phyloP scores from a whole-genome alignment of 2,888 invertebrate genomes.

The Himalopsyche tibetana region DNA sequence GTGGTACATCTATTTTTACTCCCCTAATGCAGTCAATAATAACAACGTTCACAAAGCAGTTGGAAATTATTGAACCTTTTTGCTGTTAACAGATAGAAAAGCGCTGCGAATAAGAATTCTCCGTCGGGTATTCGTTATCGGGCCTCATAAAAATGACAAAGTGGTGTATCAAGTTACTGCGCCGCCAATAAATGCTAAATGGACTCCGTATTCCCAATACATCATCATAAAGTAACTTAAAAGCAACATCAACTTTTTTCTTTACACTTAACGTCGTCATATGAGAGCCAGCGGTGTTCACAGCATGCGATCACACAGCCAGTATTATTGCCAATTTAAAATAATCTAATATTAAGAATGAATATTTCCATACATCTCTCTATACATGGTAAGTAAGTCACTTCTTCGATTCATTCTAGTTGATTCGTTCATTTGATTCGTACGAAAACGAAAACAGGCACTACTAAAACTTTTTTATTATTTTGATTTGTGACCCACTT shows the following conservation, averaged over 20 bases:
- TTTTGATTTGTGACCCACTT: too few relatives aligned
- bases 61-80: neutral
- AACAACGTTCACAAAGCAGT: neutral
- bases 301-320: neutral
- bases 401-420: too few relatives aligned
- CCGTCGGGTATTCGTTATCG: conserved; percentile 58
- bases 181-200: conserved; percentile 63
- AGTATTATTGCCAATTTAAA: too few relatives aligned
- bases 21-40: neutral
- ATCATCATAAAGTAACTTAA: conserved; percentile 59
- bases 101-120: conserved; percentile 40
- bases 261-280: conserved; percentile 20
- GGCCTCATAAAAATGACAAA: conserved; percentile 63
- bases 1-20: too few relatives aligned
- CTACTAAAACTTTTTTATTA: too few relatives aligned
- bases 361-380: too few relatives aligned
- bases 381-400: too few relatives aligned
- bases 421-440: too few relatives aligned
- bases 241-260: conserved; percentile 53
- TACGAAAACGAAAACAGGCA: too few relatives aligned
- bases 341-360: too few relatives aligned
- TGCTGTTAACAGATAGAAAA: neutral
- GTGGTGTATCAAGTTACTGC: conserved; percentile 63
- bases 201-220: conserved; percentile 58
- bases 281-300: conserved; percentile 20